Evolutionary conservation across 1,140 invertebrate species (phyloP), one percentile per base, ranked within the genome.

Genomic region (Drosophila rhopaloa): DNA sequence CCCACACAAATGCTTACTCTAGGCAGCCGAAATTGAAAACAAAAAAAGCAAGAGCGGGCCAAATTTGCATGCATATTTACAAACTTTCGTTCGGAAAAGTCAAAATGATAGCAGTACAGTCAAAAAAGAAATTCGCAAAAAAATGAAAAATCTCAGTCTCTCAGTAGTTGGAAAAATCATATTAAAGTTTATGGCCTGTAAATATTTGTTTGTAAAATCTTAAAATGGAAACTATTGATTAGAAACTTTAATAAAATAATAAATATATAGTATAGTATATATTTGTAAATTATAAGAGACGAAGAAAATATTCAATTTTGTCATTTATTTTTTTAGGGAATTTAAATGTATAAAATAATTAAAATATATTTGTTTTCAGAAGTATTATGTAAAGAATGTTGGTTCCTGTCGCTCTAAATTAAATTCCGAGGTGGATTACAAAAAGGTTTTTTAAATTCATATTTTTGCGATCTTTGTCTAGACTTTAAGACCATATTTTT

Each of bases 31-130:
- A 88, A 86, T 88, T 79, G 66, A 88, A 82, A 86, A 77, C 51
- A 75, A 54, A 63, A 55, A 65, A 55, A 16, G 24, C 16, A 24
- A 41, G 56, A 59, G 63, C 68, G 59, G 60, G 48, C 24, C 58
- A 89, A 88, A 88, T 88, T 88, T 88, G 84, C 84, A 90, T 88
- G 84, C 85, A 88, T 88, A 88, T 88, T 84, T 88, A 81, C 80
- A 78, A 88, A 88, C 63, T 89, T 88, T 88, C 61, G 61, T 55
- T 53, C 50, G 48, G 83, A 38, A 44, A 78, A 85, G 82, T 85
- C 81, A 77, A 53, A 50, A 44, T 43, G 54, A 53, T 62, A 53
- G 46, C 38, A 43, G 9, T 51, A 35, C 65, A 66, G 60, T 66
- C 9, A 9, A 10, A 16, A 48, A 29, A 59, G 8, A 11, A 5